phyloP scores from a whole-genome alignment of 2,888 invertebrate species.

The Adela reaumurella region DNA sequence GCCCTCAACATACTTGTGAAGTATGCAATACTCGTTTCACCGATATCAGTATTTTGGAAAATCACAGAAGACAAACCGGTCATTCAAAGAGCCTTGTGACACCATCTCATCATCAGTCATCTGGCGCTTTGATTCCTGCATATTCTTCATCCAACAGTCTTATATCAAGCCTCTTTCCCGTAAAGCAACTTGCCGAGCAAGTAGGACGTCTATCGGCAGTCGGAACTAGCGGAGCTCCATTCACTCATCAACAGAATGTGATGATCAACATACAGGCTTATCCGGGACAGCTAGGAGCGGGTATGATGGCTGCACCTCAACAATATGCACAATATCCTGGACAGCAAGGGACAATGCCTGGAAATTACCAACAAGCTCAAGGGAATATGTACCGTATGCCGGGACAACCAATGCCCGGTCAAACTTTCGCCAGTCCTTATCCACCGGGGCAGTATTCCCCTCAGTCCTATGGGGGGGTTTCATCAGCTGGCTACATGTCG shows the following conservation, averaged over 20 bases:
- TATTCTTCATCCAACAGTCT: slow-evolving; percentile 33
- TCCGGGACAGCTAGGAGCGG: slow-evolving; percentile 44
- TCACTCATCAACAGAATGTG: slow-evolving; percentile 62
- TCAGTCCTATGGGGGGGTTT: slow-evolving; percentile 11
- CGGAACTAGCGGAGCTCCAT: slow-evolving; percentile 22
- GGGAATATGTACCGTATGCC: slow-evolving; percentile 37
- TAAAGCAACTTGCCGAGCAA: slow-evolving; percentile 46
- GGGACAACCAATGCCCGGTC: slow-evolving; percentile 33
- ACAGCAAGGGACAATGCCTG: slow-evolving; percentile 38
- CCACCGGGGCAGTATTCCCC: slow-evolving; percentile 9
- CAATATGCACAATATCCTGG: slow-evolving; percentile 37
- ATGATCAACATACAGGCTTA: slow-evolving; percentile 64
- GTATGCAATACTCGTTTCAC: slow-evolving; percentile 60
- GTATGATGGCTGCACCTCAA: slow-evolving; percentile 43
- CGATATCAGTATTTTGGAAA: slow-evolving; percentile 48
- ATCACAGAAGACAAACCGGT: slow-evolving; percentile 51
- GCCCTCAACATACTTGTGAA: slow-evolving; percentile 57
- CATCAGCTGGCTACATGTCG: background rate
- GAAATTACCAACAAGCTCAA: slow-evolving; percentile 21
- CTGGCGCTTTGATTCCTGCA: slow-evolving; percentile 18
- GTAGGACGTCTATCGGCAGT: slow-evolving; percentile 41
- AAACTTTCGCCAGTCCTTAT: too few relatives aligned
- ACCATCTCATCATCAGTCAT: too few relatives aligned
- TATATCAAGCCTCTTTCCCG: slow-evolving; percentile 38
- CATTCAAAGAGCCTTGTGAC: slow-evolving; percentile 45